Evolutionary conservation across 1,140 invertebrate species (phyloP), one percentile per base, ranked within the genome.

Genomic region (Parapsyche elsis): DNA sequence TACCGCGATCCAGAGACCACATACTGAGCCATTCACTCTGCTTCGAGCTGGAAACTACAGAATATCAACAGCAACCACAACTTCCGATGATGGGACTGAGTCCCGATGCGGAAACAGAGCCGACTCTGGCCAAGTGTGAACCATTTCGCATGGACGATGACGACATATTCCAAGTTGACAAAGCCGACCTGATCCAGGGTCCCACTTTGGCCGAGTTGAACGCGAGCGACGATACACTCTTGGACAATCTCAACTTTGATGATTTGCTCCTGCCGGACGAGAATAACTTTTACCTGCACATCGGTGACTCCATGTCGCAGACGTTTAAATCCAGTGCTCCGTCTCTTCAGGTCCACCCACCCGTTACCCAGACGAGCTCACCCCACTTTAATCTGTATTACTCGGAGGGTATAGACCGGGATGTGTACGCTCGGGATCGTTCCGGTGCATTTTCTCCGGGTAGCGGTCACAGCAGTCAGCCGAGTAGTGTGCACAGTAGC

Each of bases 91-190:
- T 38, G 30, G 30, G 30, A 7, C 30, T 38, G 30, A 38, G 30
- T 7, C 30, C 30, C 30, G 30, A 38, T 7, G 87, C 86, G 73
- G 88, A 90, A 61, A 7, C 30, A n/a, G 30, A 38, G 30, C 84
- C 85, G 71, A 87, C 90, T 57, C 46, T 53, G 38, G 85, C 90
- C 64, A 93, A 92, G 88, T 88, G 89, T 71, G 92, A 93, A 84
- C 87, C 91, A 4, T 92, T 94, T 67, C 93, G 92, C 86, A 93
- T 95, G 91, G 94, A 96, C 84, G 95, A 96, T 84, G 95, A 96
- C 85, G 95, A 96, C 85, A 95, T 96, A 67, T 96, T 96, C 85
- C 95, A 96, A 90, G 94, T 96, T 53, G 95, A 97, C 86, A 95
- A 96, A 87, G 92, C 93, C 59, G 95, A 96, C 88, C 90, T 96